Evolutionary conservation across 2,797 vertebrate species (phyloP), one percentile per base, ranked within the genome.

Genomic region (Antrozous pallidus): DNA sequence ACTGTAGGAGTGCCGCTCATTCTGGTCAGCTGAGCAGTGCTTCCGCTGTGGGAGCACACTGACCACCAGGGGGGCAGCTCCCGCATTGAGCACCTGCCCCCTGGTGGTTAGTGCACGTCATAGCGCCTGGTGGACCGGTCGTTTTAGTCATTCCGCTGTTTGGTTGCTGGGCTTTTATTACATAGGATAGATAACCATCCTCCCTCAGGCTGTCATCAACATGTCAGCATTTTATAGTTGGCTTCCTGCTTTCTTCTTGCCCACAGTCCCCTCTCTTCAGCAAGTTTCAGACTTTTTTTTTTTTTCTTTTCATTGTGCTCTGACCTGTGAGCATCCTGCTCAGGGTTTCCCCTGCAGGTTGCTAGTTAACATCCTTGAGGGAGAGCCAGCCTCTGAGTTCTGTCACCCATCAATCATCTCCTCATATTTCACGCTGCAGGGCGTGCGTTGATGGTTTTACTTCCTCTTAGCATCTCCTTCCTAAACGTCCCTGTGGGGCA

Each of bases 231-330:
- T 97, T 83, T 4, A 28, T 36, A 75, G 96, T 95, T 95, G 94
- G 95, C 94, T 97, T 96, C 80, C 92, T 86, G 67, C 87, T 97
- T 96, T 96, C 87, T 97, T 97, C 95, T 96, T 36, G 51, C 89
- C 96, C 95, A 2, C 96, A 80, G 65, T 38, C 28, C 20, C 58
- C 33, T 36, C 69, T 90, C 96, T 74, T 38, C 47, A 81, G 85
- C 96, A 87, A 87, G n/a, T 1, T 54, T 58, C 11, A 1, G 2
- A 42, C 91, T 0, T 49, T 42, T 79, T 94, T 94, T 84, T 71
- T 56, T 24, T 24, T 95, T 94, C 80, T 69, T 49, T 22, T 28
- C 42, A 24, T 49, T 80, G 38, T 92, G 54, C 86, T 94, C 79
- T 96, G 96, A 94, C 86, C 84, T 17, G 20, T 14, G 69, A 94